Evolutionary conservation across 2,797 vertebrate genomes (phyloP).

Genomic region (Chiropotes sagulatus): DNA sequence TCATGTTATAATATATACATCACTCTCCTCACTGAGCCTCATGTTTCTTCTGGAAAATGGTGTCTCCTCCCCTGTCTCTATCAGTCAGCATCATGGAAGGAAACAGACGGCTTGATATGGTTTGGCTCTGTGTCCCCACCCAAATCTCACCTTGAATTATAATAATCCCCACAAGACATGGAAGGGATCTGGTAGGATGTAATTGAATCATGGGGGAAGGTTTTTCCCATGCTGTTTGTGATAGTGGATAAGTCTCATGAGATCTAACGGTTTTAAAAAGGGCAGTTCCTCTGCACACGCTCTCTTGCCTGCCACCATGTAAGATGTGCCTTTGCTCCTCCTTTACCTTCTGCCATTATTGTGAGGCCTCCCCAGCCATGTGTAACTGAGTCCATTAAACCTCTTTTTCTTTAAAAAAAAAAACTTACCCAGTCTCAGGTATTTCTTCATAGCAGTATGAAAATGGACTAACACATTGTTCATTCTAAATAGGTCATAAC

Average conservation of each 20-base stretch:
- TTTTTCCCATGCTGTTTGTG: background rate
- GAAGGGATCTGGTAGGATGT: background rate
- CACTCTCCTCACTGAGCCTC: background rate
- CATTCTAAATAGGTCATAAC: background rate
- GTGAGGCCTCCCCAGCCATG: background rate
- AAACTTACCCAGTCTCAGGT: background rate
- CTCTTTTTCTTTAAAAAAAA: background rate
- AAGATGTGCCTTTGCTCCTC: background rate
- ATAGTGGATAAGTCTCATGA: background rate
- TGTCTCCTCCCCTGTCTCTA: no score
- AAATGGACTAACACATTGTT: background rate
- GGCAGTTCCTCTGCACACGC: background rate
- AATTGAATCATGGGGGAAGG: background rate
- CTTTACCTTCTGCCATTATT: background rate
- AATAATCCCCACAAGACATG: background rate
- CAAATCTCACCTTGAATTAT: background rate
- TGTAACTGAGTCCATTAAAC: background rate
- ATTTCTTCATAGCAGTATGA: background rate
- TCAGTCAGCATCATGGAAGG: background rate
- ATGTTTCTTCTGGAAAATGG: background rate
- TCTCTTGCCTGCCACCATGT: background rate
- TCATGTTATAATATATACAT: background rate
- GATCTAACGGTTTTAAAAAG: background rate
- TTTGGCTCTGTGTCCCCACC: background rate
- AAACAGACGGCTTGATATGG: background rate